phyloP scores from a whole-genome alignment of 2,888 invertebrate genomes.

The Heteropelma amictum region DNA sequence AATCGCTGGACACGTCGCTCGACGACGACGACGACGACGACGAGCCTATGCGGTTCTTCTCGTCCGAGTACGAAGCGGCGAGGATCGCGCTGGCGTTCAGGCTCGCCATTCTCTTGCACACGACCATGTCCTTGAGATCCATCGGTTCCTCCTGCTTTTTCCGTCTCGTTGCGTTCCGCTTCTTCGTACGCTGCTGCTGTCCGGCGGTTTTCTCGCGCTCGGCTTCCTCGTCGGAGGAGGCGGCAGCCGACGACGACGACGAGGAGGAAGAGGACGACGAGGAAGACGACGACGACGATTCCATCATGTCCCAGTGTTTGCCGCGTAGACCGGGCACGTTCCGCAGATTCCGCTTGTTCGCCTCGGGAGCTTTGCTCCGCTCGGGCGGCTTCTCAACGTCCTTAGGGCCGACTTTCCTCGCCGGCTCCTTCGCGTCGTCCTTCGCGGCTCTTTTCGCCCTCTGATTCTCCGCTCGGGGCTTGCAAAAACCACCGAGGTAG shows the following conservation, averaged over 20 bases:
- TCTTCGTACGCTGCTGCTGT: slow-evolving; percentile 72
- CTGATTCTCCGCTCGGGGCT: slow-evolving; percentile 80
- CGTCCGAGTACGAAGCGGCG: slow-evolving; percentile 89
- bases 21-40: slow-evolving; percentile 78
- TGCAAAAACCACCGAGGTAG: slow-evolving; percentile 80
- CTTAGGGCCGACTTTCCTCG: too few relatives aligned
- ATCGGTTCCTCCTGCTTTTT: slow-evolving; percentile 79
- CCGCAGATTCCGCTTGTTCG: slow-evolving; percentile 84
- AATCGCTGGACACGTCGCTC: slow-evolving; percentile 79
- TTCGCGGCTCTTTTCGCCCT: slow-evolving; percentile 78
- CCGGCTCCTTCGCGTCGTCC: slow-evolving; percentile 58
- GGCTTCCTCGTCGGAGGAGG: slow-evolving; percentile 65
- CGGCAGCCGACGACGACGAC: too few relatives aligned
- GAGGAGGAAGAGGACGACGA: slow-evolving; percentile 66
- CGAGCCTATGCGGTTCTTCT: slow-evolving; percentile 82
- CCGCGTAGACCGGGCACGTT: slow-evolving; percentile 88
- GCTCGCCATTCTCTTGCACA: slow-evolving; percentile 94
- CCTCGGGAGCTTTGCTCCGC: slow-evolving; percentile 70
- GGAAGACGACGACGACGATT: slow-evolving; percentile 80
- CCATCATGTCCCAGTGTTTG: slow-evolving; percentile 91
- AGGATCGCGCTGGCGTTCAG: slow-evolving; percentile 94
- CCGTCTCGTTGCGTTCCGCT: slow-evolving; percentile 70
- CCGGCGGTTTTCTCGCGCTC: slow-evolving; percentile 67
- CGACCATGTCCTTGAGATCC: slow-evolving; percentile 92
- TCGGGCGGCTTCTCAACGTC: slow-evolving; percentile 51